Base-by-base conservation (phyloP, 1,140 invertebrate species). In the Episyrphus balteatus region DNA sequence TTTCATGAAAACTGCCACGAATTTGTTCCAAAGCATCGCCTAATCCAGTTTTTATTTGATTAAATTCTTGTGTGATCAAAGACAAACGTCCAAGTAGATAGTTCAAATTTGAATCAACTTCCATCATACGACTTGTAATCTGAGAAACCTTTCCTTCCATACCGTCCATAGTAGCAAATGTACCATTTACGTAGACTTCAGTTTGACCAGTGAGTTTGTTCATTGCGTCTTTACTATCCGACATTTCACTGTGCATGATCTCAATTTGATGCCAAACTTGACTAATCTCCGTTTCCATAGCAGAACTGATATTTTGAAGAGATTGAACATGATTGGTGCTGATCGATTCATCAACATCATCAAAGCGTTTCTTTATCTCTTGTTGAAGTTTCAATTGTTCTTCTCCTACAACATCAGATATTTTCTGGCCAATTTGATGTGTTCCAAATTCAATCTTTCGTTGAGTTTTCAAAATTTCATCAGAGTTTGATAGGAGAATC, bases 211-310 rank as follows among this genome's bases (percentile, higher is more conserved):
- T 83, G n/a, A 89, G 71, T 44, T 79, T 75, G 44, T 84, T 81
- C 5, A 92, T 66, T 3, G 84, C 75, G 37, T 78, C 77, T 9
- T 84, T 81, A 58, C 80, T 90, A 42, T 82, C 78, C 14, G 77
- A 81, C 57, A 92, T 80, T 59, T 90, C 84, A 51, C 84, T 79
- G 63, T 89, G 85, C 84, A 92, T 88, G 14, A 88, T 86, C 48
- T 86, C 85, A 53, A 90, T 88, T 69, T 88, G 86, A 14, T 85
- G 69, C 87, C 87, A 90, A 2, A 91, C 86, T 61, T 88, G 83
- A 46, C 81, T 81, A 62, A 92, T 86, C 58, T 90, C 86, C 18
- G 79, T 72, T 55, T 90, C 86, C 60, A 92, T 81, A 55, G 84
- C 83, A 0, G 72, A 71, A 6, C 82, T 90, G 19, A 91, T 62